Evolutionary conservation across 1,140 invertebrate species (phyloP), one percentile per base, ranked within the genome.

Genomic region (Notospermus geniculatus): DNA sequence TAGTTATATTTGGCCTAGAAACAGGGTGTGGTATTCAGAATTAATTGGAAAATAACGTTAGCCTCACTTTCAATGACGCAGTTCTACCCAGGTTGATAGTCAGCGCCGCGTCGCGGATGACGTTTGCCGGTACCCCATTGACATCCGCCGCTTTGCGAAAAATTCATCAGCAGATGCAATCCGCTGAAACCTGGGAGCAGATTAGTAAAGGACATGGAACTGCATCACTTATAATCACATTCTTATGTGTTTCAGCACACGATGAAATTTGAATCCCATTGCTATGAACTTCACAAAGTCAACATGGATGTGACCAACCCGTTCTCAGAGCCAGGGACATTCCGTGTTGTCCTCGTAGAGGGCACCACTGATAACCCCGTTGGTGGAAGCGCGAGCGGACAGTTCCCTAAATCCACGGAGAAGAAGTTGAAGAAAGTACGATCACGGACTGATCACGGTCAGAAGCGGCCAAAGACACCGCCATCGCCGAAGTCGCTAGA

Each of bases 251-350:
- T 43, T 50, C 71, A 80, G 78, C 59, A 64, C 17, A 68, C 65
- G 4, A 50, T 77, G n/a, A 71, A 75, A 59, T 70, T 65, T 63
- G 75, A 77, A 50, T 69, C 75, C 4, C 75, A 74, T 1, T 80
- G 78, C 60, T 80, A 78, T 65, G 74, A 79, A 55, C 64, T 79
- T 50, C 67, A 76, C 39, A 71, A 70, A 41, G 65, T 80, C n/a
- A 61, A 59, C n/a, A 22, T 80, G 9, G 69, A 73, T 11, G 71
- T 80, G 11, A 69, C 64, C n/a, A 80, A 78, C 50, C 77, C 77
- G 23, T 80, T 79, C 55, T 2, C 58, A 19, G 71, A 75, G 52
- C 67, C 57, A 11, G 78, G 76, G 22, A 71, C 74, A n/a, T 80
- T 80, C 64, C 59, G 68, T 13, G 70, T 79, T 22, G 68, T 77